Conservation (phyloP, 2,888 invertebrate species). For the Hipparchia semele region DNA sequence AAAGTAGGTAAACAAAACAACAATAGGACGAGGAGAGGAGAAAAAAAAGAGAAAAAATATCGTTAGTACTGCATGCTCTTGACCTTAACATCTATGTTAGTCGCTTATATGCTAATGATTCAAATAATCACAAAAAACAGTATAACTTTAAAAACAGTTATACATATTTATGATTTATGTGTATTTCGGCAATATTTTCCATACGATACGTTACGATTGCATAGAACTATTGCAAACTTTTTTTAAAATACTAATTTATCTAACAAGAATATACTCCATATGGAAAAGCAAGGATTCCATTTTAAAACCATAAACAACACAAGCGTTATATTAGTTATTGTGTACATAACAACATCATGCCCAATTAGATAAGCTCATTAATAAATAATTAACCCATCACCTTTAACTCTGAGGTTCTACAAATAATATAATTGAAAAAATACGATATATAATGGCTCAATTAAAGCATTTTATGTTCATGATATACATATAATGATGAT, state of each 20-base stretch:
- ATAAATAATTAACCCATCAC: conserved; percentile 16
- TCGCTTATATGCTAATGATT: conserved; percentile 6
- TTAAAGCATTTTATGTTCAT: not conserved
- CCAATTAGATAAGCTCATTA: not conserved
- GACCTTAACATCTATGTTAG: conserved; percentile 30
- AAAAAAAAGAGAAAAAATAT: conserved; percentile 51
- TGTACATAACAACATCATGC: not conserved
- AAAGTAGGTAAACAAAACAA: conserved; percentile 49
- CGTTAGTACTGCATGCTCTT: conserved; percentile 58
- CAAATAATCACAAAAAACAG: too few species aligned
- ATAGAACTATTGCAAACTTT: not conserved
- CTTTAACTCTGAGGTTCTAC: conserved; percentile 34
- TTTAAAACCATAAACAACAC: not conserved
- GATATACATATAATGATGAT: conserved; percentile 7
- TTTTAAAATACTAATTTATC: too few species aligned
- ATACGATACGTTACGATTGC: not conserved
- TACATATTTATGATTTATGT: too few species aligned
- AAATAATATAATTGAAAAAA: conserved; percentile 22
- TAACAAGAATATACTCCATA: not conserved
- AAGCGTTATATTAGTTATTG: not conserved
- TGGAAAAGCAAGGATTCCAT: not conserved
- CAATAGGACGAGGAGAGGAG: conserved; percentile 52
- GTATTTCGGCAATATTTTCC: too few species aligned
- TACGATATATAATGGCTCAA: conserved; percentile 14
- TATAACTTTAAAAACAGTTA: too few species aligned